Conservation (phyloP, 2,888 invertebrate species). For the Dasypolia templi region DNA sequence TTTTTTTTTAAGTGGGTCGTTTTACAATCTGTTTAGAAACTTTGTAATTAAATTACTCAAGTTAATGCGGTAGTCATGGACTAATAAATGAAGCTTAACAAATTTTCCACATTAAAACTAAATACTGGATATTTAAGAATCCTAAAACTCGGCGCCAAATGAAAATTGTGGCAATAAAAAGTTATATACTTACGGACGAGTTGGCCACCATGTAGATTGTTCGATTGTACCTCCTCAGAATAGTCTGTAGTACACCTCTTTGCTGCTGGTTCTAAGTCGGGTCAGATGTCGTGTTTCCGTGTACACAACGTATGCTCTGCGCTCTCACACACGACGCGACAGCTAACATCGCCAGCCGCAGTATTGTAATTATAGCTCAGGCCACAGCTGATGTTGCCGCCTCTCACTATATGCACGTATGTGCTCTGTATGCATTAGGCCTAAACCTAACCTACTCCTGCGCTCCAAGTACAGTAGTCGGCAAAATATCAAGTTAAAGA, state of each 20-base stretch:
- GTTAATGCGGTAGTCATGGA: too few relatives aligned
- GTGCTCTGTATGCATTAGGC: background rate
- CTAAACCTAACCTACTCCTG: background rate
- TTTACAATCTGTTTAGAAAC: too few relatives aligned
- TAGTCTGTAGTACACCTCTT: background rate
- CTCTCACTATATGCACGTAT: background rate
- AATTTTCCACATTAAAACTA: too few relatives aligned
- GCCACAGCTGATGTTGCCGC: background rate
- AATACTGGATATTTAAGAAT: too few relatives aligned
- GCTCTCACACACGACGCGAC: conserved; percentile 17
- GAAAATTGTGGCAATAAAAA: too few relatives aligned
- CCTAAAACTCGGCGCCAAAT: too few relatives aligned
- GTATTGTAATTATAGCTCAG: conserved; percentile 37
- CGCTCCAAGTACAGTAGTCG: background rate
- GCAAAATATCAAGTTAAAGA: background rate
- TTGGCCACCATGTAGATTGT: background rate
- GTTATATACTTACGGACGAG: too few relatives aligned
- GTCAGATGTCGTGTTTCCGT: background rate
- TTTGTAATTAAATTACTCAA: too few relatives aligned
- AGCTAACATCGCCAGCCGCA: conserved; percentile 7
- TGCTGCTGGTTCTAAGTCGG: background rate
- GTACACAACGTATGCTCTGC: conserved; percentile 11
- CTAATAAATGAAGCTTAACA: too few relatives aligned
- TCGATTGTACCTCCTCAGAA: background rate
- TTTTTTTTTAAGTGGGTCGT: too few relatives aligned